Evolutionary conservation across 2,113 vertebrate genomes (phyloP).

Genomic region (Poicephalus meyeri): DNA sequence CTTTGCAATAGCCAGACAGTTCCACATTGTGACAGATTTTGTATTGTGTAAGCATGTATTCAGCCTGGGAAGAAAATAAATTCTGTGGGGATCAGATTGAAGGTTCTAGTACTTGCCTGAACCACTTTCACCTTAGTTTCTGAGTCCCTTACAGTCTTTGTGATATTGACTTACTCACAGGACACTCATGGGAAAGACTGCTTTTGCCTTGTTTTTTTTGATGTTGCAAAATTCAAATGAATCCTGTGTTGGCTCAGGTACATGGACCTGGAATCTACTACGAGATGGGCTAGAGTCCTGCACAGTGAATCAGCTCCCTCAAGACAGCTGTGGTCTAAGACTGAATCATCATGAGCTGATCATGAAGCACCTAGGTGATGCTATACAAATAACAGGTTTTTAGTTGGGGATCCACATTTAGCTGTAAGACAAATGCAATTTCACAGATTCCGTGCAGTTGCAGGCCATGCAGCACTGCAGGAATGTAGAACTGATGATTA

Average conservation of each 20-base stretch:
- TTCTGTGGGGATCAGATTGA: background rate
- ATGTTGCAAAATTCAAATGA: background rate
- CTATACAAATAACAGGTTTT: background rate
- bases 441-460: background rate
- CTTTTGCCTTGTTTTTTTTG: background rate
- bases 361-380: background rate
- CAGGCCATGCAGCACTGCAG: background rate
- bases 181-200: background rate
- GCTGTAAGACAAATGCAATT: background rate
- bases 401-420: background rate
- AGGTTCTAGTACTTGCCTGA: background rate
- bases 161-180: background rate
- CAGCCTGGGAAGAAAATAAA: background rate
- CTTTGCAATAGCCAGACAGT: background rate
- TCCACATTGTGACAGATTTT: background rate
- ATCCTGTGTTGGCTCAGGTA: background rate
- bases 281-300: background rate
- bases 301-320: background rate
- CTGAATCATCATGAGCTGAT: background rate
- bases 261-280: fast-evolving
- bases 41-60: background rate
- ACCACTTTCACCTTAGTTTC: background rate
- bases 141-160: background rate
- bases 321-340: background rate
- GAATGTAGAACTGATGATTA: fast-evolving